These are phyloP conservation scores for Callinectes sapidus DNA, from an alignment of 2,888 invertebrate species.

Conservation along the genomic window DNA sequence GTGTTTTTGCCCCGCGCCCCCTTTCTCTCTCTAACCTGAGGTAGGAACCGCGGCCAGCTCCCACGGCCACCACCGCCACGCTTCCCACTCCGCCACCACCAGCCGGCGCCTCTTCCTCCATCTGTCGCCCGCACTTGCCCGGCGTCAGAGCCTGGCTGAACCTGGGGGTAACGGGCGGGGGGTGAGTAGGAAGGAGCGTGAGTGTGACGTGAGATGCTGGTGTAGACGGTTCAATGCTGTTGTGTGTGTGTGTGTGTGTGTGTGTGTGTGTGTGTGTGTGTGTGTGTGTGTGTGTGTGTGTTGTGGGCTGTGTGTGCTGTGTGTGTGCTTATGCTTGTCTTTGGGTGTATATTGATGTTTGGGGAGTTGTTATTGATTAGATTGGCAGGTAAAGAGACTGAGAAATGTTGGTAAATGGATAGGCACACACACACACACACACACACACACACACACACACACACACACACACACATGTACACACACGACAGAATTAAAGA, in stretches of 20 bases:
- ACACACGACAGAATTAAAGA: not conserved
- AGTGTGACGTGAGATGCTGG: not conserved
- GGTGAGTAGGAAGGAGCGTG: not conserved
- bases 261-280: too few relatives aligned
- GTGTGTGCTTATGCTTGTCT: not conserved
- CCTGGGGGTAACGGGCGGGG: not conserved
- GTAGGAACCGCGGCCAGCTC: not conserved
- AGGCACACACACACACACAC: too few relatives aligned
- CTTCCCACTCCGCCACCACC: not conserved
- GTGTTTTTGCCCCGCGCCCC: not conserved
- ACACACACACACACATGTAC: not conserved
- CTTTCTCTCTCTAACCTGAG: not conserved
- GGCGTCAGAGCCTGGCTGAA: slow-evolving; percentile 22
- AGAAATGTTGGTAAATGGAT: too few relatives aligned
- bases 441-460: too few relatives aligned
- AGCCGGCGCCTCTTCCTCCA: slow-evolving; percentile 18
- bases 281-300: not conserved
- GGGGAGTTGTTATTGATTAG: too few relatives aligned
- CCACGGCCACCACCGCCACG: not conserved
- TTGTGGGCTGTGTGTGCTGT: not conserved
- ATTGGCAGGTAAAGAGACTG: too few relatives aligned
- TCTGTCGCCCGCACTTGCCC: slow-evolving; percentile 6
- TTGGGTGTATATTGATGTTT: not conserved
- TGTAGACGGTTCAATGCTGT: not conserved
- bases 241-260: too few relatives aligned